Evolutionary conservation across 1,140 invertebrate species (phyloP).

Genomic region (Platyura marginata): DNA sequence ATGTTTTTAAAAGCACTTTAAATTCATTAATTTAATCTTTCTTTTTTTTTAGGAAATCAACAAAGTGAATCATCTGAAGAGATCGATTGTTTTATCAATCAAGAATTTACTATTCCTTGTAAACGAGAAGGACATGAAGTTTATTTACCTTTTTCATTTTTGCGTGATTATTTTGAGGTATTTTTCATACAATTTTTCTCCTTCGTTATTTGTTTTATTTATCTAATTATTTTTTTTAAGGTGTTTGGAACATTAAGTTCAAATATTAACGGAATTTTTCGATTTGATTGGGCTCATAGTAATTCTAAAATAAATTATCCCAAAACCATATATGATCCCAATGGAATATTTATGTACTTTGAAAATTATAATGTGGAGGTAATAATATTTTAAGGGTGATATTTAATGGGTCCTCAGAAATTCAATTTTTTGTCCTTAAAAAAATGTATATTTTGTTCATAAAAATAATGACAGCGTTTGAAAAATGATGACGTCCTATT

Average conservation of each 20-base stretch:
- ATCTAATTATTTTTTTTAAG: slow-evolving; percentile 61
- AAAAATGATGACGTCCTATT: too few species aligned
- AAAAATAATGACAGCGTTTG: too few species aligned
- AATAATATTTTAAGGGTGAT: not conserved
- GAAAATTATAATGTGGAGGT: slow-evolving; percentile 96
- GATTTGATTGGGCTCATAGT: slow-evolving; percentile 89
- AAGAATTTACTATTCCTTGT: slow-evolving; percentile 68
- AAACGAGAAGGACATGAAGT: slow-evolving; percentile 72
- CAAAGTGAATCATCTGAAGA: slow-evolving; percentile 31
- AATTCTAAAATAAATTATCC: slow-evolving; percentile 83
- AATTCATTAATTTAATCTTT: slow-evolving; percentile 1
- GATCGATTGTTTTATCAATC: slow-evolving; percentile 82
- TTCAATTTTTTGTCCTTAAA: too few species aligned
- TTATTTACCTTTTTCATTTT: slow-evolving; percentile 81
- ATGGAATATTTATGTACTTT: slow-evolving; percentile 86
- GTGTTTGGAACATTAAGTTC: slow-evolving; percentile 48
- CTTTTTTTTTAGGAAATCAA: slow-evolving; percentile 2
- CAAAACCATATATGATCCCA: slow-evolving; percentile 69
- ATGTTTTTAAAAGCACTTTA: not conserved
- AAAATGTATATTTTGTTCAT: too few species aligned
- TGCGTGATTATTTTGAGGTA: slow-evolving; percentile 90
- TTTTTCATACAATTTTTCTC: slow-evolving; percentile 8
- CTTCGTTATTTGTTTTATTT: not conserved
- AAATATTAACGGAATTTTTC: slow-evolving; percentile 43
- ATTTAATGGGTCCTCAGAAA: too few species aligned